phyloP scores from a whole-genome alignment of 2,888 invertebrate genomes.

The Pinctada fucata region DNA sequence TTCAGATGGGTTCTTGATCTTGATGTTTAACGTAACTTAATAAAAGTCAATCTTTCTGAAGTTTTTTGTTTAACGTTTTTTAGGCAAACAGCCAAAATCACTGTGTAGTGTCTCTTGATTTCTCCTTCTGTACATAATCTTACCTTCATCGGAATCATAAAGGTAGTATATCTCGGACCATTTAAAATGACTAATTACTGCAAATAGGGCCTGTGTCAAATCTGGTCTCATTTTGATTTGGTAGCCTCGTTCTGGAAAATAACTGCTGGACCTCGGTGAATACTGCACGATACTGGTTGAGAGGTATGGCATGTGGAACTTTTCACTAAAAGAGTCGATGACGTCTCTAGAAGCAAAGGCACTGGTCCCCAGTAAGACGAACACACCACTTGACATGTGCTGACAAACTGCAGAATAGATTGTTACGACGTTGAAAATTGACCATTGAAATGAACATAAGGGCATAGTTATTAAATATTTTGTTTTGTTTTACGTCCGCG shows the following conservation, averaged over 20 bases:
- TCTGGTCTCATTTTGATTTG: constrained; percentile 87
- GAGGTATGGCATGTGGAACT: constrained; percentile 69
- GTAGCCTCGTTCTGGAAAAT: constrained; percentile 75
- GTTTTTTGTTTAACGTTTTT: too few relatives aligned
- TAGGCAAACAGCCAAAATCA: too few relatives aligned
- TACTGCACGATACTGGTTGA: constrained; percentile 56
- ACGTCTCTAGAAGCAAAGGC: constrained; percentile 60
- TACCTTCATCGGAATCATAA: constrained; percentile 70
- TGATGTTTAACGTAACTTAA: too few relatives aligned
- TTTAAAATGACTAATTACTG: constrained; percentile 58
- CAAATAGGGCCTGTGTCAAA: constrained; percentile 84
- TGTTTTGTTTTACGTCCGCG: too few relatives aligned
- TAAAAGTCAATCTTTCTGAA: too few relatives aligned
- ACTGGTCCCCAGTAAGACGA: constrained; percentile 66
- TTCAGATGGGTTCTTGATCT: too few relatives aligned
- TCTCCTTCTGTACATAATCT: not conserved
- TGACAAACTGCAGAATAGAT: constrained; percentile 61
- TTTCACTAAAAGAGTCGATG: constrained; percentile 60
- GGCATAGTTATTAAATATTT: too few relatives aligned
- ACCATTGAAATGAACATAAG: too few relatives aligned
- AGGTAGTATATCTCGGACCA: constrained; percentile 64
- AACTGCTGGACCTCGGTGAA: constrained; percentile 74
- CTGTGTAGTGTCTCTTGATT: too few relatives aligned
- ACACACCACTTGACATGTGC: constrained; percentile 65
- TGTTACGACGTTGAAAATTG: too few relatives aligned